Evolutionary conservation across 2,888 invertebrate genomes (phyloP).

Genomic region (Cheilosia soror): DNA sequence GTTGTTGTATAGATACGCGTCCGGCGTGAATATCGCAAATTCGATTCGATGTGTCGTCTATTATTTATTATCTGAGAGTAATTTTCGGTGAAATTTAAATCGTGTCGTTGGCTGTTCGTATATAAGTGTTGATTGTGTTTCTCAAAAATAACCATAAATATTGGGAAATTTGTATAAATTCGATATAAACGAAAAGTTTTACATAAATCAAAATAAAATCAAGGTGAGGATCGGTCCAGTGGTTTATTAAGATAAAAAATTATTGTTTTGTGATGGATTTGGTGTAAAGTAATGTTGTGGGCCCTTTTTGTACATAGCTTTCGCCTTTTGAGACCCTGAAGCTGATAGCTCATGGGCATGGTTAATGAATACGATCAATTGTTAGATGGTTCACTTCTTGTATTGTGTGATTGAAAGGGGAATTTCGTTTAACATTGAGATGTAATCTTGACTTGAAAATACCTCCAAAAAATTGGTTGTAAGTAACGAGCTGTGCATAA

Average conservation of each 20-base stretch:
- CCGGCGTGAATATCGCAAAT: constrained; percentile 1
- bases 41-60: not conserved
- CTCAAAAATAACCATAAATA: not conserved
- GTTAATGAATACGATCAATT: not conserved
- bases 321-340: not conserved
- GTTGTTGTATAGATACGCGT: not conserved
- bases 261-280: too few species aligned
- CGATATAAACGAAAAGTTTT: too few species aligned
- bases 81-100: constrained; percentile 20
- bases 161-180: too few species aligned
- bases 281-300: too few species aligned
- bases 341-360: constrained; percentile 5
- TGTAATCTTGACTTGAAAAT: too few species aligned
- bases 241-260: too few species aligned
- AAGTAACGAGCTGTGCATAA: not conserved
- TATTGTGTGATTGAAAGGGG: not conserved
- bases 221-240: constrained; percentile 33
- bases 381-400: not conserved
- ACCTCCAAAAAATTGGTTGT: too few species aligned
- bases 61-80: not conserved
- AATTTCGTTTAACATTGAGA: not conserved
- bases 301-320: constrained; percentile 6
- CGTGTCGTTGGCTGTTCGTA: not conserved
- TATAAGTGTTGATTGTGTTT: not conserved
- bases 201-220: not conserved